Evolutionary conservation across 2,113 vertebrate species (phyloP).

Genomic region (Chlamydotis undulata): DNA sequence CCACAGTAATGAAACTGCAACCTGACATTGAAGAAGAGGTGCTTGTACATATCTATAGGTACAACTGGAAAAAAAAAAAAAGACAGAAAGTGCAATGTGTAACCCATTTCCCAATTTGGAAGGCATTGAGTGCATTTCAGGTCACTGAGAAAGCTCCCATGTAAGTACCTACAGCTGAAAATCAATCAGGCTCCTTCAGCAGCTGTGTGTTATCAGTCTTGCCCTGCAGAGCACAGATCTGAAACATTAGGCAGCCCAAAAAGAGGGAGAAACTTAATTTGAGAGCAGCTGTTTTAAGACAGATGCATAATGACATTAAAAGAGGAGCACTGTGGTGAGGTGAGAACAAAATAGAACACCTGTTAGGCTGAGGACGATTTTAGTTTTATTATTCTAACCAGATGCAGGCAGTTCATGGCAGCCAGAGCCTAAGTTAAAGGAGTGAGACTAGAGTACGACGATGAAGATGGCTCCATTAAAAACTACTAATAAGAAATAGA

Average conservation of each 20-base stretch:
- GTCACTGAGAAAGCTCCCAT: neutral
- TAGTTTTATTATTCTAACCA: neutral
- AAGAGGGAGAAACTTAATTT: conserved; percentile 29
- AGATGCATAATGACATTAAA: conserved; percentile 14
- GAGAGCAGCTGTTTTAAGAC: conserved; percentile 50
- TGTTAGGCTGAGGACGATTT: neutral
- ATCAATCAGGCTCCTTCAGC: conserved; percentile 3
- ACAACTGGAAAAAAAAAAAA: neutral
- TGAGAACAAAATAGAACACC: neutral
- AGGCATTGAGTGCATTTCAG: neutral
- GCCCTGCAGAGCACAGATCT: neutral
- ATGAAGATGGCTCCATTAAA: neutral
- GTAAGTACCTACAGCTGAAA: neutral
- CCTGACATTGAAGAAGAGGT: neutral
- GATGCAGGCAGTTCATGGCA: neutral
- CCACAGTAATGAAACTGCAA: neutral
- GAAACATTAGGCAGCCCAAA: neutral
- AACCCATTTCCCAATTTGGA: neutral
- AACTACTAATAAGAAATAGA: neutral
- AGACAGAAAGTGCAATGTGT: neutral
- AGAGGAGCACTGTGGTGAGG: neutral
- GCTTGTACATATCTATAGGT: neutral
- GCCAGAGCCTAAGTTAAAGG: neutral
- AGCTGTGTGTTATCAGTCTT: neutral
- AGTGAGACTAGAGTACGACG: no score